phyloP scores from a whole-genome alignment of 1,140 invertebrate genomes.

The Charaxes varanes region DNA sequence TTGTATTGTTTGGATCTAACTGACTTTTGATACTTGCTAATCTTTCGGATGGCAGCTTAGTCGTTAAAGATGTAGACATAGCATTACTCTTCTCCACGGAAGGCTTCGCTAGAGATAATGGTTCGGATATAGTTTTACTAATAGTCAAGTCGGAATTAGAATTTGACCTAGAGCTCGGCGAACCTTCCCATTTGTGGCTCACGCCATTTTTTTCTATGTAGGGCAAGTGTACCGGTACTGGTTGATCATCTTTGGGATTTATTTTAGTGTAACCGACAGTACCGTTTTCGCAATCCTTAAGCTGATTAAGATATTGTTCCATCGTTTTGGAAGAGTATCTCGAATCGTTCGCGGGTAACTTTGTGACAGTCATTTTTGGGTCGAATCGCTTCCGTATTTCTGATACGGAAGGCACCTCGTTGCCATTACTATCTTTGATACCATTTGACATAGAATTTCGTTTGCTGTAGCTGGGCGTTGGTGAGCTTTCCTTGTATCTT shows the following conservation, averaged over 20 bases:
- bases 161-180: constrained; percentile 50
- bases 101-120: constrained; percentile 53
- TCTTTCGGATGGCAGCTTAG: constrained; percentile 50
- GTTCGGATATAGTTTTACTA: constrained; percentile 64
- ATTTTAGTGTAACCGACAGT: constrained; percentile 46
- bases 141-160: constrained; percentile 64
- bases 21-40: constrained; percentile 64
- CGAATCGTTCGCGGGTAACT: constrained; percentile 55
- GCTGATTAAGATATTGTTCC: constrained; percentile 60
- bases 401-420: constrained; percentile 72
- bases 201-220: constrained; percentile 55
- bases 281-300: constrained; percentile 63
- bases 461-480: constrained; percentile 48
- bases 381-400: constrained; percentile 75
- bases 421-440: constrained; percentile 73
- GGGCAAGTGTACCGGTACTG: constrained; percentile 64
- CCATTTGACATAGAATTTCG: constrained; percentile 54
- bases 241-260: constrained; percentile 53
- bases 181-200: constrained; percentile 53
- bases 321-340: constrained; percentile 42
- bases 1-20: constrained; percentile 67
- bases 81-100: constrained; percentile 39
- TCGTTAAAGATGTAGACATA: constrained; percentile 51
- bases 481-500: constrained; percentile 57
- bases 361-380: constrained; percentile 68